Evolutionary conservation across 2,888 invertebrate species (phyloP), one percentile per base, ranked within the genome.

Genomic region (Netelia melanura): DNA sequence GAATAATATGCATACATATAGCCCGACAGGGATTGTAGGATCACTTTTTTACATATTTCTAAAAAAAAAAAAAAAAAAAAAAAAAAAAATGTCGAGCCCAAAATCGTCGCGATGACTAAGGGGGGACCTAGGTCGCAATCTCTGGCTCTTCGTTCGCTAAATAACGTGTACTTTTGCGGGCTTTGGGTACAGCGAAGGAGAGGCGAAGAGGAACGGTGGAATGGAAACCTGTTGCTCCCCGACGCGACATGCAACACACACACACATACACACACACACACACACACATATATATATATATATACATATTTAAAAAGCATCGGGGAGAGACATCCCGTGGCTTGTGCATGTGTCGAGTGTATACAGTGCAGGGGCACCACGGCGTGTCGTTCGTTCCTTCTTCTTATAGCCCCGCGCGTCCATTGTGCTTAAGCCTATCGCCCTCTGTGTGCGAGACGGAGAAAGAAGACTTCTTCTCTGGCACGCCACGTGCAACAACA

Each of bases 151-250:
- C 38, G 8, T 65, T 9, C 38, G 23, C 65, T 65, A 25, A 14
- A n/a, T 58, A 79, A 65, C 21, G 44, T 62, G 30, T 58, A 17
- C 52, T 70, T 70, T 11, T 48, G 65, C 65, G 54, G 64, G 65
- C 72, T 17, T 65, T 43, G 79, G 30, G 72, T 43, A 67, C 58
- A 30, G 72, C 48, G 65, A 71, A 74, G 48, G 72, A 70, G 74
- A 77, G 62, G 56, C 61, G 75, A 74, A 58, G 72, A 70, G 17
- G 17, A 17, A 77, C 72, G 62, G 61, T 65, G 75, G 74, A 78
- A 89, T 87, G 89, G 89, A 91, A 91, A 92, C 92, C 92, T 92
- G 92, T 92, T 92, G 92, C 92, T 89, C 48, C 14, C 48, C 48
- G 11, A 48, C 48, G 48, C 10, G 48, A 48, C 48, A 48, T 48